A percentile compares a stretch with the other conserved stretches of the same genome.
Conservation (phyloP, 2,888 invertebrate species). For the Clusia tigrina region DNA sequence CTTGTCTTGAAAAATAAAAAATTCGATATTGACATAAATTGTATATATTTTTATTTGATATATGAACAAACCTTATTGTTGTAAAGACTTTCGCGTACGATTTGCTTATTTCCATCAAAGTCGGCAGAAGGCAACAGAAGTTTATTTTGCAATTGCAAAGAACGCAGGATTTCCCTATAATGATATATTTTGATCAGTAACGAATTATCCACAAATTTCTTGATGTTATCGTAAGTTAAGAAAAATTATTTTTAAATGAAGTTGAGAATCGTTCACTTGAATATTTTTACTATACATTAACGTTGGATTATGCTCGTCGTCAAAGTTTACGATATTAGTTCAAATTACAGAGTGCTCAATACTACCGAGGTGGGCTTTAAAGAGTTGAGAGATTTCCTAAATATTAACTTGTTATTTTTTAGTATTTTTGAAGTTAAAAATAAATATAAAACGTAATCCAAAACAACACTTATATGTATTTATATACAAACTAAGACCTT, state of each 20-base stretch:
- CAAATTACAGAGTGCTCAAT: no score
- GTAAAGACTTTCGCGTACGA: constrained; percentile 75
- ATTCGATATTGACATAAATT: not conserved
- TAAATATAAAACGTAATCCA: no score
- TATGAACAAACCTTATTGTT: constrained; percentile 69
- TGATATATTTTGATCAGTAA: not conserved
- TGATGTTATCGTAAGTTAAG: not conserved
- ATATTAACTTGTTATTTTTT: no score
- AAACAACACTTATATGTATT: no score
- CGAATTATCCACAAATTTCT: not conserved
- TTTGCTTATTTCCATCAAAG: constrained; percentile 73
- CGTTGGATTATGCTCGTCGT: no score
- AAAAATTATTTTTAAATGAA: not conserved
- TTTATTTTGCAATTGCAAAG: constrained; percentile 65
- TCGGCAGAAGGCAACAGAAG: constrained; percentile 68
- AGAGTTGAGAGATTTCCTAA: no score
- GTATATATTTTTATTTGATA: not conserved
- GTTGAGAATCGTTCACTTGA: no score
- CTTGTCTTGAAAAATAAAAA: constrained; percentile 67
- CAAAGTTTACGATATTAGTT: no score
- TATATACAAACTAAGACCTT: no score
- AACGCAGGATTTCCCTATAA: constrained; percentile 64
- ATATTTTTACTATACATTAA: no score
- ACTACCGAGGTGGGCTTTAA: no score
- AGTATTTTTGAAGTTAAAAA: no score